Conservation (phyloP, 2,113 vertebrate genomes). For the Rhinopithecus roxellana region DNA sequence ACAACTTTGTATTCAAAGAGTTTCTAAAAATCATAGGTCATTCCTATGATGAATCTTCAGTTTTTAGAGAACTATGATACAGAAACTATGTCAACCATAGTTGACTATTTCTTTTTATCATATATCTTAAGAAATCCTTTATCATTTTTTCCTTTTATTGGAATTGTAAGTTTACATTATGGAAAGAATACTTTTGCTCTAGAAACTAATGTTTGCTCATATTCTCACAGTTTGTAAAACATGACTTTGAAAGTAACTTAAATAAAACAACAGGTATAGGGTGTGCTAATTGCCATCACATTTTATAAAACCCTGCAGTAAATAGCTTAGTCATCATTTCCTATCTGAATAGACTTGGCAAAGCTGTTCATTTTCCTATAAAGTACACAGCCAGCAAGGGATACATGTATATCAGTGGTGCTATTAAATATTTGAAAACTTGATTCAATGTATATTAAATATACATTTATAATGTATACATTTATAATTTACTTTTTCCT, state of each 20-base stretch:
- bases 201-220: neutral
- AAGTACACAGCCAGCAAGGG: neutral
- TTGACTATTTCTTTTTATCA: neutral
- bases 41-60: neutral
- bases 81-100: neutral
- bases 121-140: neutral
- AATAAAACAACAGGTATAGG: neutral
- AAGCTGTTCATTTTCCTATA: neutral
- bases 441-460: neutral
- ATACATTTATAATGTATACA: neutral
- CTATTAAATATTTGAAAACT: neutral
- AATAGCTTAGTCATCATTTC: neutral
- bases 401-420: neutral
- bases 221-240: neutral
- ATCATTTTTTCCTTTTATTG: neutral
- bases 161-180: neutral
- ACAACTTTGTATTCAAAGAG: neutral
- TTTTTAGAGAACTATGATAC: neutral
- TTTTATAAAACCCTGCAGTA: neutral
- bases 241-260: neutral
- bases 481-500: neutral
- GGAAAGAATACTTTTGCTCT: neutral
- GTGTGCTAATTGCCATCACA: neutral
- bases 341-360: neutral
- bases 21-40: neutral